Evolutionary conservation across 2,113 vertebrate species (phyloP).

Genomic region (Malaclemys terrapin): DNA sequence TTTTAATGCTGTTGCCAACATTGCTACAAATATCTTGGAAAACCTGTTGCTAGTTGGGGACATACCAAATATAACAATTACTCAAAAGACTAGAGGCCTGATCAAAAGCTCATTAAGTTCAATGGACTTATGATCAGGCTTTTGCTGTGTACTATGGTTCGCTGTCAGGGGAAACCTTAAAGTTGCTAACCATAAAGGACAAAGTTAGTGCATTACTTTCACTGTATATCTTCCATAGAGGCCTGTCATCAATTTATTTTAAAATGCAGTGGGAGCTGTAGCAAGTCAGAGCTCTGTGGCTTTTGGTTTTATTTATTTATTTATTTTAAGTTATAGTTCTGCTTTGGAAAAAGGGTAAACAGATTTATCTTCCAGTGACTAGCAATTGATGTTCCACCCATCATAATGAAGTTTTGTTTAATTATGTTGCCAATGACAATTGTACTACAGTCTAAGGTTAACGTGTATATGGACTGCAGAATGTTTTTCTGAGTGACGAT

Average conservation of each 20-base stretch:
- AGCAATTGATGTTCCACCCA: neutral
- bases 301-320: neutral
- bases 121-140: neutral
- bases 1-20: neutral
- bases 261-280: neutral
- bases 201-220: neutral
- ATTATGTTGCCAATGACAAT: neutral
- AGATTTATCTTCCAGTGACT: neutral
- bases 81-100: neutral
- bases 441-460: neutral
- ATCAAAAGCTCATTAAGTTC: neutral
- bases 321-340: neutral
- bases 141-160: neutral
- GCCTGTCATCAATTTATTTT: neutral
- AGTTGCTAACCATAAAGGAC: neutral
- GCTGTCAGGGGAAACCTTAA: neutral
- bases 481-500: neutral
- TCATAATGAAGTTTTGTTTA: neutral
- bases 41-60: neutral
- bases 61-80: neutral
- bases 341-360: neutral
- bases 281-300: neutral
- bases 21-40: neutral
- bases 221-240: neutral
- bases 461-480: neutral